A percentile compares a stretch with the other conserved stretches of the same genome.
Conservation (phyloP, 2,888 invertebrate species). For the Cabera pusaria region DNA sequence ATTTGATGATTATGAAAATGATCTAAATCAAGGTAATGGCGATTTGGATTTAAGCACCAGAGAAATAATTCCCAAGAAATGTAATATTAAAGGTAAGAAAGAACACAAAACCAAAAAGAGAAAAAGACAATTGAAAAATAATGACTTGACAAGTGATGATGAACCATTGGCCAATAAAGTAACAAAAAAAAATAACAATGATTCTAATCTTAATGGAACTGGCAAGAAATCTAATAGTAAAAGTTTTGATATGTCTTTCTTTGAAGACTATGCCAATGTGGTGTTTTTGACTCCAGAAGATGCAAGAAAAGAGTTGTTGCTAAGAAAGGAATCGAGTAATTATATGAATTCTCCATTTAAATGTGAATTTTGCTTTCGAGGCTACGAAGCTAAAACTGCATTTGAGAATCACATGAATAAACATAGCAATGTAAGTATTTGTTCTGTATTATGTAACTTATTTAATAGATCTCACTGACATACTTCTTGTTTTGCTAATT, state of each 20-base stretch:
- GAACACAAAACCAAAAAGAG: conserved; percentile 6
- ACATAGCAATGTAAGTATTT: conserved; percentile 44
- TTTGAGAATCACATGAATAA: conserved; percentile 49
- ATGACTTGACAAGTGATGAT: conserved; percentile 35
- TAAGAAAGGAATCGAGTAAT: conserved; percentile 47
- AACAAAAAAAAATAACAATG: conserved; percentile 25
- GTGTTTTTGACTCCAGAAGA: conserved; percentile 41
- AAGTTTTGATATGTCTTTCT: conserved; percentile 30
- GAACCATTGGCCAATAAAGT: conserved; percentile 35
- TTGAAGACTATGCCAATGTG: conserved; percentile 44
- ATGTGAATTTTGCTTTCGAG: conserved; percentile 49
- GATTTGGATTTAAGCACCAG: neutral
- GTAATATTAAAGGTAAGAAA: conserved; percentile 5
- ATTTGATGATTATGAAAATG: neutral
- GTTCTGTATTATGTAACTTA: no score
- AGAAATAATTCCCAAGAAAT: neutral
- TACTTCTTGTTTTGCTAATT: no score
- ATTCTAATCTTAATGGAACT: neutral
- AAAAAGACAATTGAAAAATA: no score
- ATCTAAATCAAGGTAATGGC: neutral
- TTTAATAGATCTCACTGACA: no score
- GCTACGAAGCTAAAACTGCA: conserved; percentile 39
- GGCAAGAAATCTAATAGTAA: conserved; percentile 12
- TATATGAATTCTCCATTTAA: conserved; percentile 44
- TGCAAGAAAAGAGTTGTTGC: conserved; percentile 42